These are phyloP conservation scores for Salticus scenicus DNA, from an alignment of 2,888 invertebrate species.

Conservation along the genomic window DNA sequence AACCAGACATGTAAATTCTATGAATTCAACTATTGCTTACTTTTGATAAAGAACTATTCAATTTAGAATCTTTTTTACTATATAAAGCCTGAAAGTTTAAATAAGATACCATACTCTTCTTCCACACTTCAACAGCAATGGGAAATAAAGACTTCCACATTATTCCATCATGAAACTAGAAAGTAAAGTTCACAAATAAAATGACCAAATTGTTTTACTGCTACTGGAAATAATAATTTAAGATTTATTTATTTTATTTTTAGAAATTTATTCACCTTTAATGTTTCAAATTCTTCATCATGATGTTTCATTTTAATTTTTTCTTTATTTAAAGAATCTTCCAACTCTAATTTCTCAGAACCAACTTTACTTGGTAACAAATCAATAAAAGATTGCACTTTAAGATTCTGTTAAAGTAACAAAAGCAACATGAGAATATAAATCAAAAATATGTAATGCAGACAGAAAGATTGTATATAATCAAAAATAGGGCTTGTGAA, in stretches of 20 bases:
- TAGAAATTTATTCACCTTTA: constrained; percentile 3
- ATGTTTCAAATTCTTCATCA: neutral
- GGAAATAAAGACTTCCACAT: constrained; percentile 44
- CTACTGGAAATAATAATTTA: no score
- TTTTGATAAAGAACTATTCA: neutral
- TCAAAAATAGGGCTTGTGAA: no score
- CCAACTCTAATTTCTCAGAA: constrained; percentile 16
- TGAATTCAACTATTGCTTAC: neutral
- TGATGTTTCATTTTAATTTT: neutral
- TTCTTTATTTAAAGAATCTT: constrained; percentile 26
- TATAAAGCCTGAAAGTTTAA: constrained; percentile 11
- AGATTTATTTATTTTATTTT: no score
- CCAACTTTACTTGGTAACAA: constrained; percentile 21
- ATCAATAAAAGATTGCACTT: constrained; percentile 11
- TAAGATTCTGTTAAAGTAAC: neutral
- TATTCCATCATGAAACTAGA: constrained; percentile 23
- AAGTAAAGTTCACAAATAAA: neutral
- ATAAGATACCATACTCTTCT: constrained; percentile 25
- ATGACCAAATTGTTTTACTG: no score
- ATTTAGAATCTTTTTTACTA: neutral
- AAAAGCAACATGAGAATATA: neutral
- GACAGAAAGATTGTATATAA: no score
- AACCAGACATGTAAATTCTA: no score
- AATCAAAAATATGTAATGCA: no score
- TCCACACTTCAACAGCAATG: constrained; percentile 39